A percentile compares a stretch with the other conserved stretches of the same genome.
Conservation (phyloP, 2,888 invertebrate genomes). For the Tubiluchus corallicola region DNA sequence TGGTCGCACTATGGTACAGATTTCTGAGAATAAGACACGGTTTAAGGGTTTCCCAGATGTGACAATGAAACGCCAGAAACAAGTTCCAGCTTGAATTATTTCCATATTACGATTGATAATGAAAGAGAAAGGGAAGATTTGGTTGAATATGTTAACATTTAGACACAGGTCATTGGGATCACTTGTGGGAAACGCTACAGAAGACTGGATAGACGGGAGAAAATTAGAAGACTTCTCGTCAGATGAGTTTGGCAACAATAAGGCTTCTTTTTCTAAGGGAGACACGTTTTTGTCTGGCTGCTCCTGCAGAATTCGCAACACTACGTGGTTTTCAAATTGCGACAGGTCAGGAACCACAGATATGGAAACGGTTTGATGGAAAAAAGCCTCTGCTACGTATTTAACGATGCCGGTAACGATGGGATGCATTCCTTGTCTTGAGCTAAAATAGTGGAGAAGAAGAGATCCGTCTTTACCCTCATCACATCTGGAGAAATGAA, state of each 20-base stretch:
- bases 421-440: constrained; percentile 75
- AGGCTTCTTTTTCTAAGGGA: background rate
- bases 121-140: constrained; percentile 15
- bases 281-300: background rate
- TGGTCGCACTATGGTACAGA: constrained; percentile 16
- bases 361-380: too few species aligned
- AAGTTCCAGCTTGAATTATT: constrained; percentile 13
- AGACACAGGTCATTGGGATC: background rate
- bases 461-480: constrained; percentile 57
- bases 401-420: constrained; percentile 89
- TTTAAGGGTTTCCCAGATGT: background rate
- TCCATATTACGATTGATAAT: constrained; percentile 13
- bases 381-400: background rate
- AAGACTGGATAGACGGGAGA: too few species aligned
- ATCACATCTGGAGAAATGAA: too few species aligned
- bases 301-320: background rate
- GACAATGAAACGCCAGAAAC: constrained; percentile 10
- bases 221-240: too few species aligned
- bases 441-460: constrained; percentile 85
- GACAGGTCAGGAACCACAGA: too few species aligned
- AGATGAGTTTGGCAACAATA: constrained; percentile 8
- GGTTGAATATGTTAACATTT: constrained; percentile 12
- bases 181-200: too few species aligned
- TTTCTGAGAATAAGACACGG: constrained; percentile 13
- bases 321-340: too few species aligned